Evolutionary conservation across 2,797 vertebrate genomes (phyloP).

Genomic region (Enoplosus armatus): DNA sequence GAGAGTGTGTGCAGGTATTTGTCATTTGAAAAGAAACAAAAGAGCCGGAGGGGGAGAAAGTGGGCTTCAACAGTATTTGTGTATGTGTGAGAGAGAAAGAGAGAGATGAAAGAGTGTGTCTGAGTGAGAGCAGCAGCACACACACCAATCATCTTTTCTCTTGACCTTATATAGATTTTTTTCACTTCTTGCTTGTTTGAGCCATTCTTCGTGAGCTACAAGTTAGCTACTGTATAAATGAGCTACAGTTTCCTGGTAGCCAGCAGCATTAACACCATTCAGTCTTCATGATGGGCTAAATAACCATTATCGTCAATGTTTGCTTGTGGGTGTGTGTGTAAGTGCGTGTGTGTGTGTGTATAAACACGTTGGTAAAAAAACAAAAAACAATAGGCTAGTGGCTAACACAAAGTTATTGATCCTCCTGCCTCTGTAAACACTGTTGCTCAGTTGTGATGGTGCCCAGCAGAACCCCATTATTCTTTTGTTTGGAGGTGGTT

Average conservation of each 20-base stretch:
- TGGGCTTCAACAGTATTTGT: not conserved
- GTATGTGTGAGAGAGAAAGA: constrained; percentile 1
- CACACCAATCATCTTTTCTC: constrained; percentile 10
- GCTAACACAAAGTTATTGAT: constrained; percentile 59
- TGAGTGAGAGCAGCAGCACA: not conserved
- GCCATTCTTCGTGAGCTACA: not conserved
- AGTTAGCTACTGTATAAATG: constrained; percentile 25
- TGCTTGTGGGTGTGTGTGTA: not conserved
- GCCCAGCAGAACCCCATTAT: constrained; percentile 52
- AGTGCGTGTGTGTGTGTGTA: constrained; percentile 5
- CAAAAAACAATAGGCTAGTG: constrained; percentile 22
- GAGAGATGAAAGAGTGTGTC: constrained; percentile 16
- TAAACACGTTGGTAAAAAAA: constrained; percentile 3
- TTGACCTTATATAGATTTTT: not conserved
- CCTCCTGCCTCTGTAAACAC: constrained; percentile 41
- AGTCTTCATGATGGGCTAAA: constrained; percentile 34
- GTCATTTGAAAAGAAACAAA: constrained; percentile 49
- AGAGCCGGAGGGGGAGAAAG: not conserved
- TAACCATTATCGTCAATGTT: constrained; percentile 25
- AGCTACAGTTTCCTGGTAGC: constrained; percentile 18
- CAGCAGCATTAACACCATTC: constrained; percentile 14
- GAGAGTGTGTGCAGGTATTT: constrained; percentile 13
- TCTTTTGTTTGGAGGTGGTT: constrained; percentile 50
- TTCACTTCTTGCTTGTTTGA: constrained; percentile 25
- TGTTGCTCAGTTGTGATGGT: constrained; percentile 44